phyloP scores from a whole-genome alignment of 2,888 invertebrate genomes.

The Clunio marinus region DNA sequence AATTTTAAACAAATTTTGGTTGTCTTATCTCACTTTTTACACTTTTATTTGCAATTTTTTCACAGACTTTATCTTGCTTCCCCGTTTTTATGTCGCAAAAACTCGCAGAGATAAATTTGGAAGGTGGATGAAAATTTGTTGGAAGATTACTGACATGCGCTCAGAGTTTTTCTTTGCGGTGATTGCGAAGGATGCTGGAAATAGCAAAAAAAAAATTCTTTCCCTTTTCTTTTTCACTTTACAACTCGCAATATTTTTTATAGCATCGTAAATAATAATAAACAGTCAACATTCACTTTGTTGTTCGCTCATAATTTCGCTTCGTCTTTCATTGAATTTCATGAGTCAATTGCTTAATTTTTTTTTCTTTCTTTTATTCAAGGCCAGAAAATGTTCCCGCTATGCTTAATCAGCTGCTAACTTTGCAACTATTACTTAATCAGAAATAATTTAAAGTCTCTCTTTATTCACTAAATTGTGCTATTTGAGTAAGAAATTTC shows the following conservation, averaged over 20 bases:
- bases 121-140: conserved; percentile 36
- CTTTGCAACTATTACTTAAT: no score
- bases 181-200: conserved; percentile 34
- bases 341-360: conserved; percentile 6
- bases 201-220: not conserved
- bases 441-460: no score
- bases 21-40: not conserved
- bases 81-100: conserved; percentile 35
- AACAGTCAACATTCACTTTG: conserved; percentile 35
- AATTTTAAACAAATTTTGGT: not conserved
- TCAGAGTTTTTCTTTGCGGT: conserved; percentile 12
- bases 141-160: conserved; percentile 32
- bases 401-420: not conserved
- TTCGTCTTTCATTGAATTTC: not conserved
- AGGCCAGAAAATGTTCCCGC: not conserved
- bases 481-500: no score
- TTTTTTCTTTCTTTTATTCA: not conserved
- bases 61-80: conserved; percentile 19
- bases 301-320: not conserved
- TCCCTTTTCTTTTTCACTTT: not conserved
- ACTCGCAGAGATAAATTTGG: conserved; percentile 37
- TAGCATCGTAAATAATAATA: conserved; percentile 36
- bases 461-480: no score
- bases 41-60: conserved; percentile 29
- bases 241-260: conserved; percentile 15